Base-by-base conservation (phyloP, 2,888 invertebrate genomes). In the Cheilosia urbana region DNA sequence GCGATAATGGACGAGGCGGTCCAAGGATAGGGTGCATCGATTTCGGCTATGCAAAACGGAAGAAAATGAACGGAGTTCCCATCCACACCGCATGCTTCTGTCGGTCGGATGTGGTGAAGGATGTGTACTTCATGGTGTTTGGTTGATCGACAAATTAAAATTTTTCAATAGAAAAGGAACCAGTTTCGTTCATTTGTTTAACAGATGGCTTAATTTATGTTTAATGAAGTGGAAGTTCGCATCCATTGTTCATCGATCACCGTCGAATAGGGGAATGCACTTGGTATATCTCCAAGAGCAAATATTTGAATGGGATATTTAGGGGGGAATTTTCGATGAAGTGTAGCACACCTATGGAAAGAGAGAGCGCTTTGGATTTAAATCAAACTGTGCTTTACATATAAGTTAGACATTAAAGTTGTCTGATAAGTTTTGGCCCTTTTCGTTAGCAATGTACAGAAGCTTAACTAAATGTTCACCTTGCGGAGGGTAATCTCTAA, bases 151-250 rank as follows among this genome's bases (percentile, higher is more conserved):
- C 42, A 55, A 79, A 58, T 84, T 84, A 69, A 60, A 60, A 76
- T 55, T 80, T 80, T 47, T 71, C 66, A 71, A 71, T 80, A 71
- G 75, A 80, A 75, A 76, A 80, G 76, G 80, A 85, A 80, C 65
- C 58, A 65, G 57, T 76, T 80, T 53, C 66, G 62, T 76, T 81
- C 62, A 85, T 76, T 85, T 85, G 72, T 66, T 85, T 85, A 85
- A 66, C 85, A 85, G 80, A 81, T 85, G 85, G 85, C 72, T 76
- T 76, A 76, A 85, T 85, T 66, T 72, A 85, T 80, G 81, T 81
- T 85, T 85, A 81, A 85, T 85, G 80, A 81, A 81, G 71, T 63
- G 81, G 42, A 81, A 58, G 69, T 68, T 78, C 55, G 49, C 78
- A 58, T 73, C 58, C 63, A 37, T 79, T 84, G 73, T 69, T 73